Evolutionary conservation across 2,797 vertebrate genomes (phyloP).

Genomic region (Lacerta viridis): DNA sequence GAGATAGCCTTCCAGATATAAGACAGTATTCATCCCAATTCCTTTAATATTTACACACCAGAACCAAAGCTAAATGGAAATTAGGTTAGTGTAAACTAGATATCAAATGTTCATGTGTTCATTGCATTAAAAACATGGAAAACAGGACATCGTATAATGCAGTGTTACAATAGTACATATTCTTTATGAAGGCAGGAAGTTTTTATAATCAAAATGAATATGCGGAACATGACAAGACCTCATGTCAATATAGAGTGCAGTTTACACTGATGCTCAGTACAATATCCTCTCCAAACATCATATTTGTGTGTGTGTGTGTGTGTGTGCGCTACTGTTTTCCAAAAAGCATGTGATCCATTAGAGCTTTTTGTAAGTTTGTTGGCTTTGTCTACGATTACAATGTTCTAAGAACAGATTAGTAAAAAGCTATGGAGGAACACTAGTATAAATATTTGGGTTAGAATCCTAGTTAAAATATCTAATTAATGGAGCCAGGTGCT

Average conservation of each 20-base stretch:
- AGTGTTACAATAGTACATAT: neutral
- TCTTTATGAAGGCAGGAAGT: neutral
- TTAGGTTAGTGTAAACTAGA: conserved; percentile 37
- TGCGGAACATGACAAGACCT: neutral
- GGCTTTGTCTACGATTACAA: neutral
- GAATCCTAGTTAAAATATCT: neutral
- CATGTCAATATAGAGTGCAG: conserved; percentile 21
- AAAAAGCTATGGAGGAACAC: neutral
- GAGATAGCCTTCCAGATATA: conserved; percentile 23
- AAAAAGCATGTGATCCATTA: conserved; percentile 13
- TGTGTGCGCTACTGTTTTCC: conserved; percentile 25
- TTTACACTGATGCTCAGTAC: conserved; percentile 38
- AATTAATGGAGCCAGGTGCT: rapidly evolving
- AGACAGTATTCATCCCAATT: neutral
- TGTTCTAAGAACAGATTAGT: neutral
- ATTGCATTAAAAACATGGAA: conserved; percentile 30
- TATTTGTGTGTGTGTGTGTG: neutral
- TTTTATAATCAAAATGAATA: neutral
- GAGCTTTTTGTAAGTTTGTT: conserved; percentile 25
- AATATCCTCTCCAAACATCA: conserved; percentile 38
- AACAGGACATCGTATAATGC: neutral
- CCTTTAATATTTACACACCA: neutral
- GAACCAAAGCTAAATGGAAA: conserved; percentile 31
- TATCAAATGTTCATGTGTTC: conserved; percentile 2
- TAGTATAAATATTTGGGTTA: conserved; percentile 7